These are phyloP conservation scores for Poeciliopsis gracilis DNA, from an alignment of 2,797 vertebrate genomes.

Conservation along the genomic window DNA sequence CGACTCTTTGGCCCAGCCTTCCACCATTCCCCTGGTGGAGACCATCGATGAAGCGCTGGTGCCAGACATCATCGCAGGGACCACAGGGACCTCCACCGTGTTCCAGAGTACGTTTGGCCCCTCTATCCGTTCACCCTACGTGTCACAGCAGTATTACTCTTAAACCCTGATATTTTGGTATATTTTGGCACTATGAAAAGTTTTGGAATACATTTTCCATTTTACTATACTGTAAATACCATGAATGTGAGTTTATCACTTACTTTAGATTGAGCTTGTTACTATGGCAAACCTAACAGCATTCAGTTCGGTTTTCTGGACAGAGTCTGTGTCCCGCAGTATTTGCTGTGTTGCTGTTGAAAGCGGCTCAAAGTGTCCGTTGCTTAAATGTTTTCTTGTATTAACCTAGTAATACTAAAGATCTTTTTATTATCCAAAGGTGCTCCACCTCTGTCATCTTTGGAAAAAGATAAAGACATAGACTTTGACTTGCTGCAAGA, in stretches of 20 bases:
- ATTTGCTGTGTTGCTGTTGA: constrained; percentile 53
- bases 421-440: constrained; percentile 88
- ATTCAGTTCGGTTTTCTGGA: not conserved
- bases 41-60: constrained; percentile 94
- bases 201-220: not conserved
- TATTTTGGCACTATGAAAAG: not conserved
- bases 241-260: not conserved
- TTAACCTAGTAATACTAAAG: constrained; percentile 79
- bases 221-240: not conserved
- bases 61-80: constrained; percentile 94
- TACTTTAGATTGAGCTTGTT: not conserved
- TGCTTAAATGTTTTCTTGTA: constrained; percentile 53
- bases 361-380: constrained; percentile 54
- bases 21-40: constrained; percentile 90
- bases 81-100: constrained; percentile 69
- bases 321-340: not conserved
- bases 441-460: constrained; percentile 94
- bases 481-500: constrained; percentile 99
- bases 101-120: constrained; percentile 81
- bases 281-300: not conserved
- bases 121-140: constrained; percentile 17
- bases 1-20: constrained; percentile 86
- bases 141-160: constrained; percentile 23
- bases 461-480: constrained; percentile 99
- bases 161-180: constrained; percentile 8